phyloP scores from a whole-genome alignment of 2,888 invertebrate species.

The Hartigia nigra region DNA sequence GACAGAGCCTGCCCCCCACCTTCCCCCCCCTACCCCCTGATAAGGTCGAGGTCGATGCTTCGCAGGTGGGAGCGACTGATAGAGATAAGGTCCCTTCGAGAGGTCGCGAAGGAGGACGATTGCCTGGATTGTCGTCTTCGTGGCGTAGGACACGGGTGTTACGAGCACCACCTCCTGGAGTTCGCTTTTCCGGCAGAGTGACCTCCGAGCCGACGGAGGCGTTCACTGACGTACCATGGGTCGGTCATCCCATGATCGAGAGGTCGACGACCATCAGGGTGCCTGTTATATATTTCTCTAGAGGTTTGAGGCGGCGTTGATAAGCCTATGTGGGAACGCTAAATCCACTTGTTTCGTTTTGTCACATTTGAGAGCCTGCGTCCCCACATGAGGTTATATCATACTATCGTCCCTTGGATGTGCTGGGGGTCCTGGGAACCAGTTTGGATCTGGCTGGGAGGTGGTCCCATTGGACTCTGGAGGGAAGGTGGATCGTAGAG shows the following conservation, averaged over 20 bases:
- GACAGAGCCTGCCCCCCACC: too few relatives aligned
- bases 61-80: not conserved
- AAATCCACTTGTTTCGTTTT: constrained; percentile 77
- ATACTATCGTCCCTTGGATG: constrained; percentile 92
- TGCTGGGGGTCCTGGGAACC: constrained; percentile 75
- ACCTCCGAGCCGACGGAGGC: constrained; percentile 82
- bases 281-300: not conserved
- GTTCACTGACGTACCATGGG: constrained; percentile 67
- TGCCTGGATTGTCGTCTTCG: not conserved
- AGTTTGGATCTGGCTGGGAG: constrained; percentile 42
- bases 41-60: too few relatives aligned
- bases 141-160: constrained; percentile 55
- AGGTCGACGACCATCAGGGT: not conserved
- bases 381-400: constrained; percentile 95
- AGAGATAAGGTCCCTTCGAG: not conserved
- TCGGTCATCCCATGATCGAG: not conserved
- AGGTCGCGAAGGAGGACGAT: not conserved
- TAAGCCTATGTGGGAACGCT: constrained; percentile 67
- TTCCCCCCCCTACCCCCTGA: too few relatives aligned
- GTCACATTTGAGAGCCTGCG: constrained; percentile 83
- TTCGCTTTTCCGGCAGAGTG: constrained; percentile 68
- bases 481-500: constrained; percentile 69
- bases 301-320: not conserved
- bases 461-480: constrained; percentile 41
- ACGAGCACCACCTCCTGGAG: constrained; percentile 65